Conservation (phyloP, 1,140 invertebrate genomes). For the Hylaeus anthracinus region DNA sequence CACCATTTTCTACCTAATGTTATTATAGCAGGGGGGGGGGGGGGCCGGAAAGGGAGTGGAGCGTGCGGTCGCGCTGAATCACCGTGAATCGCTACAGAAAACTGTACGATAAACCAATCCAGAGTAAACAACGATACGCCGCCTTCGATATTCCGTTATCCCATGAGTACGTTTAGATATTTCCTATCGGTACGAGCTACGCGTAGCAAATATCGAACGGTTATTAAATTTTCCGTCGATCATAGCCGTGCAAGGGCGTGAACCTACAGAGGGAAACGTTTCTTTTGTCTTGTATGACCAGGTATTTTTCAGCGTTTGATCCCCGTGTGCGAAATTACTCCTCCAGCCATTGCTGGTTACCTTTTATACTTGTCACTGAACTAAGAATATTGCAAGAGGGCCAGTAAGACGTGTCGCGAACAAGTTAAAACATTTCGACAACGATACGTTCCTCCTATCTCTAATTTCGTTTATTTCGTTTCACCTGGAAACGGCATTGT, state of each 20-base stretch:
- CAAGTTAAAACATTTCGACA: no score
- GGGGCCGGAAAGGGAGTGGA: background rate
- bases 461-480: no score
- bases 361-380: no score
- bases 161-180: background rate
- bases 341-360: background rate
- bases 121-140: constrained; percentile 31
- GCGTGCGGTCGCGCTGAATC: background rate
- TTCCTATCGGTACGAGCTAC: background rate
- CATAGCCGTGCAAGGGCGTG: constrained; percentile 37
- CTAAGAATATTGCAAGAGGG: no score
- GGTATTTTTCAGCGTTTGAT: constrained; percentile 51
- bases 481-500: no score
- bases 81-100: constrained; percentile 26
- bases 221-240: constrained; percentile 2
- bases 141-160: constrained; percentile 32
- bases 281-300: constrained; percentile 38
- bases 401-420: no score
- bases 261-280: constrained; percentile 37
- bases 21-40: background rate
- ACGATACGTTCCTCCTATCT: no score
- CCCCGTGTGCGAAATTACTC: background rate
- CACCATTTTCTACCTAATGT: background rate
- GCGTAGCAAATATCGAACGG: background rate
- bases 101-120: constrained; percentile 9